phyloP scores from a whole-genome alignment of 2,113 vertebrate genomes.

The Megatriorchis doriae region DNA sequence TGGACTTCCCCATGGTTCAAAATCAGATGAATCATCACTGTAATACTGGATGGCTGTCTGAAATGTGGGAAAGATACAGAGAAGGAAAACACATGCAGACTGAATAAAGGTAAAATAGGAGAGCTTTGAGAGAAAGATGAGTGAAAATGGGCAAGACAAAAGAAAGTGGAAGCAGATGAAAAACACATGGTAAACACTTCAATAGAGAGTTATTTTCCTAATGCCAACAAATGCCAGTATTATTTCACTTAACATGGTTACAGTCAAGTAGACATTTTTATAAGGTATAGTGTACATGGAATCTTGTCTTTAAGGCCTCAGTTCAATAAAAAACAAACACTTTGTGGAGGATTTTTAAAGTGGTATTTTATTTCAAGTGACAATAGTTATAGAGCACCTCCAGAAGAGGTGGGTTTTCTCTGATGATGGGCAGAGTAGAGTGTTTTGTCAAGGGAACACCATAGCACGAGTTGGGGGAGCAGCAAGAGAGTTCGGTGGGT shows the following conservation, averaged over 20 bases:
- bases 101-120: not conserved
- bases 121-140: not conserved
- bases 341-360: not conserved
- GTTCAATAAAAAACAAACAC: not conserved
- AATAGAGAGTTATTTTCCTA: not conserved
- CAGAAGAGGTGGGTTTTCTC: not conserved
- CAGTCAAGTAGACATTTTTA: not conserved
- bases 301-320: not conserved
- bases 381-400: not conserved
- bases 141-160: not conserved
- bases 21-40: not conserved
- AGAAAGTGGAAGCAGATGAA: not conserved
- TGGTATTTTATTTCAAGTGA: not conserved
- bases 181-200: not conserved
- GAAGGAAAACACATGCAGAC: not conserved
- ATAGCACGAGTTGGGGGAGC: not conserved
- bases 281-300: not conserved
- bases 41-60: not conserved
- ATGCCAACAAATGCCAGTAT: not conserved
- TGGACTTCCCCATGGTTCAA: not conserved
- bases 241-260: not conserved
- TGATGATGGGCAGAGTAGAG: not conserved
- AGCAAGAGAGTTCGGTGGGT: not conserved
- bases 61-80: not conserved
- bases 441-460: not conserved